These are phyloP conservation scores for Pardalotus punctatus DNA, from an alignment of 2,113 vertebrate species.

Conservation along the genomic window DNA sequence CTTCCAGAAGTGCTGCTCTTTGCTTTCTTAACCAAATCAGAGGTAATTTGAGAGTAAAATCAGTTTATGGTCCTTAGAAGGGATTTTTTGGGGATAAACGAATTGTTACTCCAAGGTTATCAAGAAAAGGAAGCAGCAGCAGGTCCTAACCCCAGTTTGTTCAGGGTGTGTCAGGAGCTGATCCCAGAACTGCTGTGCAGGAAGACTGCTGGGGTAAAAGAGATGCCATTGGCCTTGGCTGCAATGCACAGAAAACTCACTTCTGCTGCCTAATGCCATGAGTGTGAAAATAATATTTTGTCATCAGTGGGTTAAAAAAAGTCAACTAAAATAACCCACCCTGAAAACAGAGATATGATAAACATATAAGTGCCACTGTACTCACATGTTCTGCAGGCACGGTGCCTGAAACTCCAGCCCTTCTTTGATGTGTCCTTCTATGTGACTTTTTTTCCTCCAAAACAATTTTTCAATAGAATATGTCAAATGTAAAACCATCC, in stretches of 20 bases:
- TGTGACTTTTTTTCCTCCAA: neutral
- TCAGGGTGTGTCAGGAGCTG: neutral
- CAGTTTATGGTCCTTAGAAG: neutral
- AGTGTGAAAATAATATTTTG: neutral
- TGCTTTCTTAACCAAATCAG: neutral
- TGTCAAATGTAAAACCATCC: neutral
- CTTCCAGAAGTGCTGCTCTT: neutral
- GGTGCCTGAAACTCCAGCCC: neutral
- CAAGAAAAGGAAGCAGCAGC: neutral
- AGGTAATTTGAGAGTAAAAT: neutral
- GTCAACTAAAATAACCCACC: neutral
- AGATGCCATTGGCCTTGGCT: neutral
- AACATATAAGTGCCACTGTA: neutral
- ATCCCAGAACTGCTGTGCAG: neutral
- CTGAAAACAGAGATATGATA: neutral
- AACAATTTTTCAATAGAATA: neutral
- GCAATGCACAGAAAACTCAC: neutral
- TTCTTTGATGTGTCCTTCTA: neutral
- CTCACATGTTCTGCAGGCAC: neutral
- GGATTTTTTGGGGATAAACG: neutral
- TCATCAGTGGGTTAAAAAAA: neutral
- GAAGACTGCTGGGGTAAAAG: neutral
- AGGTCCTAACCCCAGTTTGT: neutral
- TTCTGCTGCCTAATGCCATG: neutral
- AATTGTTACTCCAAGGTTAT: neutral